Evolutionary conservation across 2,113 vertebrate genomes (phyloP).

Genomic region (Rafetus swinhoei): DNA sequence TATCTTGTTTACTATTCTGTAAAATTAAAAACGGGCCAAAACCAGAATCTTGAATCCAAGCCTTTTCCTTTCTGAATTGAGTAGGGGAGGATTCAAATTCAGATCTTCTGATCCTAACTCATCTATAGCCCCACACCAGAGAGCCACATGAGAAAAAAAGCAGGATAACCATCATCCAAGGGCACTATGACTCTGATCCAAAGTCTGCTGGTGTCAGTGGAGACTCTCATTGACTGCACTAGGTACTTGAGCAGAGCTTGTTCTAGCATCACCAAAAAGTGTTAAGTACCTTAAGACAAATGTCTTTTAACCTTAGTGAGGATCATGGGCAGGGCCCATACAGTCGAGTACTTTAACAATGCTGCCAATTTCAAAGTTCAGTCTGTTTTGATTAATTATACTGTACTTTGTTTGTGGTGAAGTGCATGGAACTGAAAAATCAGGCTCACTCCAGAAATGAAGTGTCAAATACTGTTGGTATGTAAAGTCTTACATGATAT

Average conservation of each 20-base stretch:
- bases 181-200: not conserved
- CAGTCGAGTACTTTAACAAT: not conserved
- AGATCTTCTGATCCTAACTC: not conserved
- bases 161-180: not conserved
- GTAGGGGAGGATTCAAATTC: not conserved
- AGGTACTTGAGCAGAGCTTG: not conserved
- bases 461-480: not conserved
- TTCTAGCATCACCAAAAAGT: not conserved
- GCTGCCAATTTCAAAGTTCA: not conserved
- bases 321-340: not conserved
- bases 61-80: not conserved
- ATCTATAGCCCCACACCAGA: accelerated
- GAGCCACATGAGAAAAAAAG: not conserved
- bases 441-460: not conserved
- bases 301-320: not conserved
- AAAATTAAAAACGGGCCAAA: not conserved
- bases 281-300: not conserved
- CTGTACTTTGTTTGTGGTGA: not conserved
- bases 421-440: not conserved
- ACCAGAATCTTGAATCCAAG: not conserved
- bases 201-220: not conserved
- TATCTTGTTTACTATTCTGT: not conserved
- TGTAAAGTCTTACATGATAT: not conserved
- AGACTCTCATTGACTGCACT: not conserved
- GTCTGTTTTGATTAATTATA: not conserved